A percentile compares a stretch with the other conserved stretches of the same genome.
phyloP scores from a whole-genome alignment of 2,888 invertebrate genomes.

The Acrocera orbiculus region DNA sequence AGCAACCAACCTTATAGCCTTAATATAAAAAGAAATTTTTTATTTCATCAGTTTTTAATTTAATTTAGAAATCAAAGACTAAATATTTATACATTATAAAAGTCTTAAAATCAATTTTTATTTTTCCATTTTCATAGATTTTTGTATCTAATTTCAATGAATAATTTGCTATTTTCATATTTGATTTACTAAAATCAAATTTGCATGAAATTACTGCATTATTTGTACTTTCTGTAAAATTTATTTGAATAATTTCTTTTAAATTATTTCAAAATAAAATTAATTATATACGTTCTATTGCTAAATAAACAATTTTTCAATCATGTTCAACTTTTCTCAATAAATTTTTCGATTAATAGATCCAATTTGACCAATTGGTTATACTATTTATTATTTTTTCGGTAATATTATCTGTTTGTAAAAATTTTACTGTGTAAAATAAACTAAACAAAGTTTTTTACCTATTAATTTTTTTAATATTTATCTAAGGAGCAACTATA shows the following conservation, averaged over 20 bases:
- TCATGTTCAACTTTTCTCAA: conserved; percentile 76
- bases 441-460: too few species aligned
- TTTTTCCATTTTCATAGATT: conserved; percentile 36
- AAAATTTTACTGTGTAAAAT: too few species aligned
- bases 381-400: neutral
- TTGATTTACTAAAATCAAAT: conserved; percentile 37
- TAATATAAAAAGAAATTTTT: too few species aligned
- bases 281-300: conserved; percentile 43
- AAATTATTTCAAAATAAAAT: neutral
- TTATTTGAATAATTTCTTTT: neutral
- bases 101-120: conserved; percentile 32
- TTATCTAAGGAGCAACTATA: conserved; percentile 32
- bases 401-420: neutral
- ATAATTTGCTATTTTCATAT: conserved; percentile 31
- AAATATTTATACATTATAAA: too few species aligned
- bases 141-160: conserved; percentile 30
- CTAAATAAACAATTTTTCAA: conserved; percentile 83
- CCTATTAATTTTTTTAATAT: conserved; percentile 30
- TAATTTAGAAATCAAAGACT: too few species aligned
- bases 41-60: too few species aligned
- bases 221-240: conserved; percentile 32
- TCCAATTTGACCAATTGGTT: conserved; percentile 51
- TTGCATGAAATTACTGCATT: conserved; percentile 49
- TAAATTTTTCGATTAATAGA: conserved; percentile 41
- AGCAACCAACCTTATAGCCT: too few species aligned